A percentile compares a stretch with the other conserved stretches of the same genome.
Conservation (phyloP, 1,140 invertebrate species). For the Trichonephila clavata region DNA sequence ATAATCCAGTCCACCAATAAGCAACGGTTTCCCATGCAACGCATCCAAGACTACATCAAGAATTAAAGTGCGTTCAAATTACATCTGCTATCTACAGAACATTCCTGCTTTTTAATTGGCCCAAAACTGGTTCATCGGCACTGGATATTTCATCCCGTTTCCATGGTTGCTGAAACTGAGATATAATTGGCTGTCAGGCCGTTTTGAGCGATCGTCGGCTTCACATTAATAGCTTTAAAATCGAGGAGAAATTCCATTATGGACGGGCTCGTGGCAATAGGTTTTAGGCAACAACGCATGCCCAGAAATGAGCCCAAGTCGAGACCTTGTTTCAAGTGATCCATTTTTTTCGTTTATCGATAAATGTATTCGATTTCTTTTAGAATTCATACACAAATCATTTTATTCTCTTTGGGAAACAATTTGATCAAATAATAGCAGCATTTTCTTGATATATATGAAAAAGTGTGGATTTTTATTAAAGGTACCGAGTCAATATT, state of each 20-base stretch:
- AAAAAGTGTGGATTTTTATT: no score
- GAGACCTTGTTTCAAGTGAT: no score
- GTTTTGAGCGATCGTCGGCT: constrained; percentile 21
- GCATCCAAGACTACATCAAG: background rate
- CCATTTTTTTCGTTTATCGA: no score
- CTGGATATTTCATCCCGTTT: background rate
- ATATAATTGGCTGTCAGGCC: constrained; percentile 29
- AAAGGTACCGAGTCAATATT: no score
- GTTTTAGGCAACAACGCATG: background rate
- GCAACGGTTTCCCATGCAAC: background rate
- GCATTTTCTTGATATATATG: no score
- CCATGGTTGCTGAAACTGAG: constrained; percentile 25
- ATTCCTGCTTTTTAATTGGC: constrained; percentile 26
- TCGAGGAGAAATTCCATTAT: constrained; percentile 1
- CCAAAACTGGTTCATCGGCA: background rate
- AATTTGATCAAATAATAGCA: no score
- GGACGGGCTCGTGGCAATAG: background rate
- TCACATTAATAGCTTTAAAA: constrained; percentile 27
- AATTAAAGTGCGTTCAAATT: background rate
- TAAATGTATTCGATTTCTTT: no score
- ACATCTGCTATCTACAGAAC: background rate
- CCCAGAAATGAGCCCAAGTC: no score
- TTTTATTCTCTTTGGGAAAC: no score
- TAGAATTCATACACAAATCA: no score
- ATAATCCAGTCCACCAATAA: background rate